phyloP scores from a whole-genome alignment of 2,888 invertebrate genomes.

The Drosophila monieri region DNA sequence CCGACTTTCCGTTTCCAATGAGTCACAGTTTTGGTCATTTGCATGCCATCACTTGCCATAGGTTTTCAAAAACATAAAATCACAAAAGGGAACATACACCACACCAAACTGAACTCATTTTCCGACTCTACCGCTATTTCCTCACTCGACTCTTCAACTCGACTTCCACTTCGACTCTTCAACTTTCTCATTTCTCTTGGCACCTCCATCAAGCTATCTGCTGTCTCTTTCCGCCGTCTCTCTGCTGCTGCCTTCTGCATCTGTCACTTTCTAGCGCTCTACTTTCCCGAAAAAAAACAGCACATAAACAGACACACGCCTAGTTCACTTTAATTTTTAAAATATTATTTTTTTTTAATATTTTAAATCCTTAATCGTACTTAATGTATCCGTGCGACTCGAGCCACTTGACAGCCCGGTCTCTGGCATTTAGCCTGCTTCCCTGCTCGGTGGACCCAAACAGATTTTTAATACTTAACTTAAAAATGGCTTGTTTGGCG shows the following conservation, averaged over 20 bases:
- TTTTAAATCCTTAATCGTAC: slow-evolving; percentile 43
- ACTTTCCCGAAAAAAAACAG: slow-evolving; percentile 47
- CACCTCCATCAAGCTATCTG: slow-evolving; percentile 50
- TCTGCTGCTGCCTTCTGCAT: slow-evolving; percentile 51
- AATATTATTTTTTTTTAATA: slow-evolving; percentile 48
- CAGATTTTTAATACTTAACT: slow-evolving; percentile 68
- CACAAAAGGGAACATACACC: slow-evolving; percentile 39
- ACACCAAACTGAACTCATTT: slow-evolving; percentile 71
- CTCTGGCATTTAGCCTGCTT: slow-evolving; percentile 19
- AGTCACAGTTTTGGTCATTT: slow-evolving; percentile 81
- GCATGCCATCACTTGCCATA: slow-evolving; percentile 84
- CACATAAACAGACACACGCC: slow-evolving; percentile 15
- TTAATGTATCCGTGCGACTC: slow-evolving; percentile 50
- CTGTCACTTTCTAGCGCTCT: slow-evolving; percentile 70
- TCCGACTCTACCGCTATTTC: slow-evolving; percentile 48
- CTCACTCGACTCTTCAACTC: slow-evolving; percentile 31
- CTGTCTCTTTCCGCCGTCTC: slow-evolving; percentile 46
- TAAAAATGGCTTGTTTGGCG: slow-evolving; percentile 72
- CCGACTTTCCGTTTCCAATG: slow-evolving; percentile 32
- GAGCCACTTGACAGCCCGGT: slow-evolving; percentile 45
- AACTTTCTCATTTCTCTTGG: slow-evolving; percentile 68
- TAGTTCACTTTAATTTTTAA: slow-evolving; percentile 67
- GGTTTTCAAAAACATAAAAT: slow-evolving; percentile 52
- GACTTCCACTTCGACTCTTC: slow-evolving; percentile 53
- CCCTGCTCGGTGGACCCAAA: slow-evolving; percentile 53